Evolutionary conservation across 1,140 invertebrate species (phyloP), one percentile per base, ranked within the genome.

Genomic region (Drosophila miranda): DNA sequence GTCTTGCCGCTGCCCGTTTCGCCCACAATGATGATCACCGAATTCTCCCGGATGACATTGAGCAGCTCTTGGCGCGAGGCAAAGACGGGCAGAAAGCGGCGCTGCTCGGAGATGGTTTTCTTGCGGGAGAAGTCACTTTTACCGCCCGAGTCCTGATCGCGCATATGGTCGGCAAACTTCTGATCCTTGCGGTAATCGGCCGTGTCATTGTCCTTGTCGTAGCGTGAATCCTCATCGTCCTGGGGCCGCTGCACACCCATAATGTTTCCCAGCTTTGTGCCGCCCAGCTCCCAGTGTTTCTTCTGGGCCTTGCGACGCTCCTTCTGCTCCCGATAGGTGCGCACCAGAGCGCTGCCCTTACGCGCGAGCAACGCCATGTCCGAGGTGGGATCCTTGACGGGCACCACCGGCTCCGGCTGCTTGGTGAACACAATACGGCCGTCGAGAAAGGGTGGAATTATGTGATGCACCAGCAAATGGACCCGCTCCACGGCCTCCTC

Each of bases 1-100:
- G 99, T 99, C 92, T 99, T 99, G 45, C 99, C 99, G 83, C 97
- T 98, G 13, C 99, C 99, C 19, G 99, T 99, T 92, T 99, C 99
- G 78, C 99, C 97, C 0, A 99, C 97, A 84, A 99, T 98, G 70
- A 99, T 96, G 7, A 99, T 96, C 4, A 99, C 96, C 71, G 93
- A 98, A 91, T 99, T 99, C 80, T 99, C 98, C 53, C 98, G 92
- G 21, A 99, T 99, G 38, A 99, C 94, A 82, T 97, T 97, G 51
- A 99, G 91, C 8, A 99, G 91, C 91, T 99, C 96, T 91, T 99
- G 97, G 41, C 98, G 93, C 0, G 98, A 97, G 28, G 98, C 98
- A 92, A 99, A 99, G 0, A 98, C 98, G 0, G 99, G 99, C 13
- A 99, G 92, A 92, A 94, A 99, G 61, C 98, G 93, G 34, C 99